These are phyloP conservation scores for Danio jaintianensis DNA, from an alignment of 2,797 vertebrate genomes.

Conservation along the genomic window DNA sequence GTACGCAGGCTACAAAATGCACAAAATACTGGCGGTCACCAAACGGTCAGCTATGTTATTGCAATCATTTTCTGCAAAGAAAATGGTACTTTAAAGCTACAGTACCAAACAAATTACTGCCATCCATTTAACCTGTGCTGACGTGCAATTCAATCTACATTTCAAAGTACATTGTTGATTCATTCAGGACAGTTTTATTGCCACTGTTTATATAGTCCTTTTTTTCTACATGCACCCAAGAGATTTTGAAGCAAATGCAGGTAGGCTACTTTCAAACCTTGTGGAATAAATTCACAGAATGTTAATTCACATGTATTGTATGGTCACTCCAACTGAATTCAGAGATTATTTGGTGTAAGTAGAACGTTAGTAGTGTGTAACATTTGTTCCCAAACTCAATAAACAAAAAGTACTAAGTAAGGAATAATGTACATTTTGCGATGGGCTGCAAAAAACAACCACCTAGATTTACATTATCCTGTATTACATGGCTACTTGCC, in stretches of 20 bases:
- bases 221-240: not conserved
- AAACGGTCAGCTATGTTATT: slow-evolving; percentile 17
- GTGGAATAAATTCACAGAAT: not conserved
- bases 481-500: no score
- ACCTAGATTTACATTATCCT: no score
- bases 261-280: not conserved
- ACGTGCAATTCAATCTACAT: slow-evolving; percentile 61
- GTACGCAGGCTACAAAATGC: not conserved
- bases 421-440: no score
- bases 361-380: not conserved
- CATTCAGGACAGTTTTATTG: slow-evolving; percentile 50
- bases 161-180: slow-evolving; percentile 65
- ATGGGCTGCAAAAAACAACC: no score
- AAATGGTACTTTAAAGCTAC: slow-evolving; percentile 26
- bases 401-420: no score
- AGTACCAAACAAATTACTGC: slow-evolving; percentile 69
- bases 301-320: no score
- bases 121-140: slow-evolving; percentile 63
- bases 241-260: not conserved
- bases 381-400: not conserved
- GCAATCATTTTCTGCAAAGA: slow-evolving; percentile 24
- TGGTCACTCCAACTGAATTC: slow-evolving; percentile 4
- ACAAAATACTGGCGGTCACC: slow-evolving; percentile 7
- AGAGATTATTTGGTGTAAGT: not conserved
- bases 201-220: slow-evolving; percentile 15